A percentile compares a stretch with the other conserved stretches of the same genome.
Evolutionary conservation across 2,113 vertebrate genomes (phyloP).

Genomic region (Isichthys henryi): DNA sequence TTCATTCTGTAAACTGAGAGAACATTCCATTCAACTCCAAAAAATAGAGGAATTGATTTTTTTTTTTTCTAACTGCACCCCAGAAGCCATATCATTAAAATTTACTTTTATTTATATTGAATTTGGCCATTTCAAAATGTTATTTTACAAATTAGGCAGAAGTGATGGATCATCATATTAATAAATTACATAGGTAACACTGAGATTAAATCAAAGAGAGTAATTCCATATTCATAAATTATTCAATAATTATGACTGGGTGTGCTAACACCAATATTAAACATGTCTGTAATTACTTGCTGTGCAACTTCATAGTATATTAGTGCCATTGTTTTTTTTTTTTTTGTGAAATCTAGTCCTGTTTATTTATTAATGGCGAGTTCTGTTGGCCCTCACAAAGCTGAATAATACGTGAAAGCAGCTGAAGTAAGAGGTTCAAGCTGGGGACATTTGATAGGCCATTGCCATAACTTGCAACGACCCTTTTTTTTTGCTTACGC

Average conservation of each 20-base stretch:
- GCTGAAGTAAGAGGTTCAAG: neutral
- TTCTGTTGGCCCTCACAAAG: neutral
- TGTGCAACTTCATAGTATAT: neutral
- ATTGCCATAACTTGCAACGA: neutral
- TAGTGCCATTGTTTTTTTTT: neutral
- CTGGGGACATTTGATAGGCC: neutral
- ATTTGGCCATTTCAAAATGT: neutral
- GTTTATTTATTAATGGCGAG: slow-evolving; percentile 16
- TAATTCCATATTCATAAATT: neutral
- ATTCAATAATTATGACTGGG: slow-evolving; percentile 20
- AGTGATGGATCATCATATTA: neutral
- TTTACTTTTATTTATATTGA: slow-evolving; percentile 17
- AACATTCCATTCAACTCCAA: slow-evolving; percentile 3
- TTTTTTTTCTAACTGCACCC: slow-evolving; percentile 11
- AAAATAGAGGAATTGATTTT: neutral
- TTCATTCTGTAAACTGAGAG: neutral
- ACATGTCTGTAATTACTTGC: slow-evolving; percentile 7
- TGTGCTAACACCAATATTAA: slow-evolving; percentile 2
- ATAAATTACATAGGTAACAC: slow-evolving; percentile 11
- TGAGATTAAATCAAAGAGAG: slow-evolving; percentile 9
- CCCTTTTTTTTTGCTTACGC: neutral
- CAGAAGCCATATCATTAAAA: slow-evolving; percentile 15
- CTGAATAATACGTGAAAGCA: neutral
- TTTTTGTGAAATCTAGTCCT: neutral
- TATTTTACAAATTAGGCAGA: slow-evolving; percentile 16